Conservation (phyloP, 2,113 vertebrate species). For the Grammomys surdaster region DNA sequence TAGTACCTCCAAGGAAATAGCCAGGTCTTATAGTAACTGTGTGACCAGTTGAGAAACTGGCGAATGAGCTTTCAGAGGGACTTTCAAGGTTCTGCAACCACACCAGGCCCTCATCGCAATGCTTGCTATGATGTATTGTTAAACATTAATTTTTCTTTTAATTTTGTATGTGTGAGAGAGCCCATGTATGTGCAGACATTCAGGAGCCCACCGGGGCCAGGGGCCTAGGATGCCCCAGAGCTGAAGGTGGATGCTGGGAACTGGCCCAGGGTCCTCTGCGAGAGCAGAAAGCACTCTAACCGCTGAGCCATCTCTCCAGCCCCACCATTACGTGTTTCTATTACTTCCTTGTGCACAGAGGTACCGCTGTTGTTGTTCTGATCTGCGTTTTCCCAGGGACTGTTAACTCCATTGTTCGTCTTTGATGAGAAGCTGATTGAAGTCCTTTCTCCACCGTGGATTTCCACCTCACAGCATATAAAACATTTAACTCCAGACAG, state of each 20-base stretch:
- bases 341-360: neutral
- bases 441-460: neutral
- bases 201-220: neutral
- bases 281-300: neutral
- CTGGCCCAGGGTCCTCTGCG: neutral
- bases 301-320: neutral
- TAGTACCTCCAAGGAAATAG: neutral
- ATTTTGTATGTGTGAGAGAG: neutral
- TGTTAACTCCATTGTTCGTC: neutral
- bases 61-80: neutral
- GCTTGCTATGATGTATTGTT: neutral
- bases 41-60: neutral
- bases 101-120: neutral
- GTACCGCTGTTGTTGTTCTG: neutral
- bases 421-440: slow-evolving; percentile 1
- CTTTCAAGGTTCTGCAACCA: neutral
- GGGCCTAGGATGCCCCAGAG: too few species aligned
- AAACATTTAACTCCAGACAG: neutral
- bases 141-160: neutral
- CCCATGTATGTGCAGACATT: too few species aligned
- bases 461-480: neutral
- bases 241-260: neutral
- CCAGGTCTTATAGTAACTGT: neutral
- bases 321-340: neutral
- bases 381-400: neutral